A percentile compares a stretch with the other conserved stretches of the same genome.
phyloP scores from a whole-genome alignment of 2,888 invertebrate genomes.

The Synanthedon myopaeformis region DNA sequence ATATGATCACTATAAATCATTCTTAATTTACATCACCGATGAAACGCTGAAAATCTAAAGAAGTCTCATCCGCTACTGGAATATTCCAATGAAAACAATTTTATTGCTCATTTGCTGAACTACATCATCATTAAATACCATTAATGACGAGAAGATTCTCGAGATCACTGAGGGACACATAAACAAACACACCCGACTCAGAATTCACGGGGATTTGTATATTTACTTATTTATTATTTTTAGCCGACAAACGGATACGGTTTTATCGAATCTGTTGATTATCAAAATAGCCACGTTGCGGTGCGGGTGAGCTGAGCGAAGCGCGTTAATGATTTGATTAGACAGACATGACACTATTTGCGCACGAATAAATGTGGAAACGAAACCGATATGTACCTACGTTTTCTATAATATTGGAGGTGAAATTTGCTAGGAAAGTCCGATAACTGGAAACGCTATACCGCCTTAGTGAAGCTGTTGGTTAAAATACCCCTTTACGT shows the following conservation, averaged over 20 bases:
- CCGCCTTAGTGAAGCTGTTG: no score
- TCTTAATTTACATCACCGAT: neutral
- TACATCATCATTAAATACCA: constrained; percentile 9
- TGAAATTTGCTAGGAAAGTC: no score
- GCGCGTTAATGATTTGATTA: neutral
- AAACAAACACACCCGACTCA: constrained; percentile 19
- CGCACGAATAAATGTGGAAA: no score
- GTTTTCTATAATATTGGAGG: no score
- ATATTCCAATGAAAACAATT: neutral
- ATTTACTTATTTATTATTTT: neutral
- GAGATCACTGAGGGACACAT: constrained; percentile 12
- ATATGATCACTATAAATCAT: no score
- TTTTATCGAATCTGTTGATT: neutral
- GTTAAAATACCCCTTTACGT: neutral
- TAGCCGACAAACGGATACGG: neutral
- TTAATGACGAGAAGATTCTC: constrained; percentile 12
- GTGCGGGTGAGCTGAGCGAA: neutral
- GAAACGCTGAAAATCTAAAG: neutral
- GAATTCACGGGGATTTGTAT: neutral
- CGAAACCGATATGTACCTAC: no score
- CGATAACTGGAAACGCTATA: no score
- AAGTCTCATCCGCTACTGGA: neutral
- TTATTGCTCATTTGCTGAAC: neutral
- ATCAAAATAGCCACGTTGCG: neutral
- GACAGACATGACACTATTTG: no score